Percentiles rank a stretch among this genome's conserved stretches.
These are phyloP conservation scores for Lichenostomus cassidix DNA, from an alignment of 2,113 vertebrate species.

Conservation along the genomic window DNA sequence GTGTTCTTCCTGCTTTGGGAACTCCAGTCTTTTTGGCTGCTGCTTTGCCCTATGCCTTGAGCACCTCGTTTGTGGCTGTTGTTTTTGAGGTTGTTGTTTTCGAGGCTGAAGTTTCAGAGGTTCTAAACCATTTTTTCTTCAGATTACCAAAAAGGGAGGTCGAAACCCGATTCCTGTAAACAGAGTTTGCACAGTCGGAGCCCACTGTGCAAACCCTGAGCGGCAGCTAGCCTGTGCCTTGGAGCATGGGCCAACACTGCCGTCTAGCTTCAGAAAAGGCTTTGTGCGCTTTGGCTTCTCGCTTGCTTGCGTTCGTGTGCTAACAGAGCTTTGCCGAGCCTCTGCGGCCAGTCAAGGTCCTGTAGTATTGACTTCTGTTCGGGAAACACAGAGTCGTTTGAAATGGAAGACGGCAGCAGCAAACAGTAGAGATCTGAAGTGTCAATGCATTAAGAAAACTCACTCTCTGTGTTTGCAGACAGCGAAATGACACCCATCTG, in stretches of 20 bases:
- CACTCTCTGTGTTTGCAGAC: neutral
- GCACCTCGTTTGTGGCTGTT: neutral
- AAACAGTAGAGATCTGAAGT: neutral
- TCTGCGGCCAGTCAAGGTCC: rapidly evolving
- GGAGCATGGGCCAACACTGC: neutral
- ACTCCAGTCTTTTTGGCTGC: neutral
- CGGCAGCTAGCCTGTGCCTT: neutral
- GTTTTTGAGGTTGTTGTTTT: neutral
- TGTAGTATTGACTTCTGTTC: neutral
- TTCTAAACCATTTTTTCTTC: neutral
- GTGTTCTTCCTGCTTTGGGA: neutral
- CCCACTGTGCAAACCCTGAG: rapidly evolving
- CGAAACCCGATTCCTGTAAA: neutral
- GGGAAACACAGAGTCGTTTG: neutral
- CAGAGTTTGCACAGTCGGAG: rapidly evolving
- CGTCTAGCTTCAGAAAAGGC: neutral
- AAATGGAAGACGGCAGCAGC: neutral
- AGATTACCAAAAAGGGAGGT: neutral
- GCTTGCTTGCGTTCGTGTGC: rapidly evolving
- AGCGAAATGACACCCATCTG: neutral
- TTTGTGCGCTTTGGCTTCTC: neutral
- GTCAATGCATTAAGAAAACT: neutral
- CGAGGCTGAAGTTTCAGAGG: neutral
- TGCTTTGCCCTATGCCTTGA: neutral
- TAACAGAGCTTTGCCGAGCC: neutral